Percentiles rank a stretch among this genome's conserved stretches.
phyloP scores from a whole-genome alignment of 2,797 vertebrate genomes.

The Halcyon smyrnensis region DNA sequence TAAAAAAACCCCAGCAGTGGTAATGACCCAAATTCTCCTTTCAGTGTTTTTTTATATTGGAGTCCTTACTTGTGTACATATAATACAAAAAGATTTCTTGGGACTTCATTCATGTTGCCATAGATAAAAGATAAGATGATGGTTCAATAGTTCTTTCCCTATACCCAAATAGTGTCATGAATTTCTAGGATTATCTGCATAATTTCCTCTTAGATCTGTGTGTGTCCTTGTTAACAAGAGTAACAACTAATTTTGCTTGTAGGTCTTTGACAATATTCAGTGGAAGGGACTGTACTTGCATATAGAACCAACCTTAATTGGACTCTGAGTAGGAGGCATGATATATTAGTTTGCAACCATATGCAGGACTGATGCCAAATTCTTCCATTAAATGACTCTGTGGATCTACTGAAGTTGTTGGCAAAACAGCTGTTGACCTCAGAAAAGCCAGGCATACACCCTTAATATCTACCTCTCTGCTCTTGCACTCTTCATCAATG shows the following conservation, averaged over 20 bases:
- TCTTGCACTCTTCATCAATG: slow-evolving; percentile 20
- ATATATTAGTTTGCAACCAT: not conserved
- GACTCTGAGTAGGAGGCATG: slow-evolving; percentile 26
- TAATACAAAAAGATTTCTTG: not conserved
- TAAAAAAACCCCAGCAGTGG: not conserved
- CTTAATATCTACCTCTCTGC: not conserved
- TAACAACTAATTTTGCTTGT: not conserved
- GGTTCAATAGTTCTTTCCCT: not conserved
- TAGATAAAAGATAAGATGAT: not conserved
- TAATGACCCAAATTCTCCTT: not conserved
- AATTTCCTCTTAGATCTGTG: not conserved
- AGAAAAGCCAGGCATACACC: slow-evolving; percentile 19
- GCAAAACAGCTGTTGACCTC: slow-evolving; percentile 59
- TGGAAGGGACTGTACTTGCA: not conserved
- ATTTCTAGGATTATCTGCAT: not conserved
- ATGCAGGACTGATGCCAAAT: slow-evolving; percentile 21
- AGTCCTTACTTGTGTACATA: not conserved
- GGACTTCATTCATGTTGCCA: not conserved
- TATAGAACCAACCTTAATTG: not conserved
- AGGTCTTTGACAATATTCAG: not conserved
- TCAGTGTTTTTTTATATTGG: not conserved
- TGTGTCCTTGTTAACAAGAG: not conserved
- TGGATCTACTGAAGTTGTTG: slow-evolving; percentile 60
- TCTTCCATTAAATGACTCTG: slow-evolving; percentile 21
- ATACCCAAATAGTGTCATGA: not conserved